A percentile compares a stretch with the other conserved stretches of the same genome.
Conservation (phyloP, 2,888 invertebrate genomes). For the Xestoiulus laeticollis region DNA sequence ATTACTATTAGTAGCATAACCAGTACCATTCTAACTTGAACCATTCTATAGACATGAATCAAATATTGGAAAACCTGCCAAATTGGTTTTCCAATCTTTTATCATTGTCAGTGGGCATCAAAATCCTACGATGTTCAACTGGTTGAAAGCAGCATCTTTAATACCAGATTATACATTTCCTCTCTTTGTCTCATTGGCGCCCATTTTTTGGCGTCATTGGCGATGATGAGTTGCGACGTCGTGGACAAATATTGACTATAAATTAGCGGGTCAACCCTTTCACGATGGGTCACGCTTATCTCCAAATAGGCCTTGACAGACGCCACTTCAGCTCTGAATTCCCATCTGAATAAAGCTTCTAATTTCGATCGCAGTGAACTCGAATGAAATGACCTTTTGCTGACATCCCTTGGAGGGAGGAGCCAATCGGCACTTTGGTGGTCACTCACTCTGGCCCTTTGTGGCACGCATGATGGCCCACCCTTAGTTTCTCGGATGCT, state of each 20-base stretch:
- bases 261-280: conserved; percentile 38
- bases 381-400: not conserved
- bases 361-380: not conserved
- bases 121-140: not conserved
- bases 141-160: not conserved
- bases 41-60: not conserved
- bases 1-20: too few relatives aligned
- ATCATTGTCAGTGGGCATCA: not conserved
- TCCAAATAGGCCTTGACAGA: conserved; percentile 29
- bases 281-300: conserved; percentile 41
- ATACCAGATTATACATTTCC: not conserved
- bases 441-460: not conserved
- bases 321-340: not conserved
- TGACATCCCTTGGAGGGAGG: not conserved
- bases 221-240: conserved; percentile 13
- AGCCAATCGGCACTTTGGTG: not conserved
- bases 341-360: conserved; percentile 2
- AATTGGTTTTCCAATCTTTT: not conserved
- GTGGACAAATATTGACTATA: conserved; percentile 36
- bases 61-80: not conserved
- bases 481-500: not conserved
- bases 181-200: not conserved
- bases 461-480: not conserved
- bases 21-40: too few relatives aligned
- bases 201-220: not conserved